Evolutionary conservation across 64 coral and sea anemone species (phyloP), one percentile per base, ranked within the genome.

Genomic region (Dendrophyllia cribrosa): DNA sequence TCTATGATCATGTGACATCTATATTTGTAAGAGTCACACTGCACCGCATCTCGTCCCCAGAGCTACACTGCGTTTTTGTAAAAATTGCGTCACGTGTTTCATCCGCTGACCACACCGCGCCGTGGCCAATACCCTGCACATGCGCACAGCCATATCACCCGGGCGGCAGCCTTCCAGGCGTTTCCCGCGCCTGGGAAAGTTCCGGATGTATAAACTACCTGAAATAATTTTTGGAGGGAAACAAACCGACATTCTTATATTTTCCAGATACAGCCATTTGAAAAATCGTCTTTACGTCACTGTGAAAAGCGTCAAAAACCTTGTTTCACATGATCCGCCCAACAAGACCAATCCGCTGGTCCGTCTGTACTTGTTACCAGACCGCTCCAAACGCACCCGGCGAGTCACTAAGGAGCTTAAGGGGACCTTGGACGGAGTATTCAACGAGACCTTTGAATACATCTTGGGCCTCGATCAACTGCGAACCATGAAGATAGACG

Each of bases 281-380:
- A 94, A 81, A 66, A 97, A 97, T 55, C 82, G 83, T 43, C 95
- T 97, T n/a, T 75, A 70, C 12, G 76, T 94, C 56, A 91, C 72
- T 4, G 88, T 97, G 13, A 79, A 93, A 15, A 83, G 92, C 77
- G 76, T 91, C 3, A 86, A 91, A 63, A 61, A 87, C 10, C 88
- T 97, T 6, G 75, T 87, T 16, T 94, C 91, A 62, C 91, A 65
- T 88, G 95, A 97, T 51, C 44, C 95, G 3, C 67, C 91, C 14
- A 86, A 53, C 68, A 94, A 94, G 70, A 97, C 88, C 85, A 97
- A 97, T 85, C 95, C 95, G 69, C 87, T 97, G 69, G 92, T 97
- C 43, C 88, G 95, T 14, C 49, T 97, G 53, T 97, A 97, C 74
- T 78, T 97, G 76, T 76, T 97, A 21, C 95, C 95, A 60, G 95